phyloP scores from a whole-genome alignment of 2,797 vertebrate species.

The Sciurus vulgaris region DNA sequence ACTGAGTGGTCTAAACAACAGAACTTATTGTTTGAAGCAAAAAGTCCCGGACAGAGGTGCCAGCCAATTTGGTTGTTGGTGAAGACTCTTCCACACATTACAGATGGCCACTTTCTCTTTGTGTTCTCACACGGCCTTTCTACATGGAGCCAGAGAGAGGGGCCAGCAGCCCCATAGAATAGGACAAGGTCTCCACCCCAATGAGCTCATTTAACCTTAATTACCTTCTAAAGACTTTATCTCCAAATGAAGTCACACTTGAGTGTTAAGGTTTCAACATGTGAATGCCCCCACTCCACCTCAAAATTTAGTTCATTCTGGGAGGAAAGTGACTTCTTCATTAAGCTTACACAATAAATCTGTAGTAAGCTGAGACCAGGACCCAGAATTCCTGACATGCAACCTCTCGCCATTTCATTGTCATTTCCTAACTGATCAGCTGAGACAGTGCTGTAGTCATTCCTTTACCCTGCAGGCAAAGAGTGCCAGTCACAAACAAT shows the following conservation, averaged over 20 bases:
- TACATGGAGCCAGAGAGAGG: background rate
- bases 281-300: background rate
- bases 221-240: background rate
- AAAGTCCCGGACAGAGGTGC: background rate
- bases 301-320: background rate
- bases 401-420: background rate
- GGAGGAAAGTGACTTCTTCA: slow-evolving; percentile 10
- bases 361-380: background rate
- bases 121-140: background rate
- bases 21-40: background rate
- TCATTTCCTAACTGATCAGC: background rate
- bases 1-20: background rate
- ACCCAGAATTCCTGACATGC: background rate
- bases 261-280: background rate
- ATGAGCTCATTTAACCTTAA: background rate
- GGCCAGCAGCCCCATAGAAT: background rate
- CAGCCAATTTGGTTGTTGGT: background rate
- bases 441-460: background rate
- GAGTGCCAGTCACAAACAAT: background rate
- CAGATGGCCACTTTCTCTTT: background rate
- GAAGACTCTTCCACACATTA: background rate
- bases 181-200: no score
- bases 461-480: background rate
- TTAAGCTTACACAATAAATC: background rate
- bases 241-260: background rate